Percentiles rank a stretch among this genome's conserved stretches.
Conservation (phyloP, 2,113 vertebrate species). For the Hyla sarda region DNA sequence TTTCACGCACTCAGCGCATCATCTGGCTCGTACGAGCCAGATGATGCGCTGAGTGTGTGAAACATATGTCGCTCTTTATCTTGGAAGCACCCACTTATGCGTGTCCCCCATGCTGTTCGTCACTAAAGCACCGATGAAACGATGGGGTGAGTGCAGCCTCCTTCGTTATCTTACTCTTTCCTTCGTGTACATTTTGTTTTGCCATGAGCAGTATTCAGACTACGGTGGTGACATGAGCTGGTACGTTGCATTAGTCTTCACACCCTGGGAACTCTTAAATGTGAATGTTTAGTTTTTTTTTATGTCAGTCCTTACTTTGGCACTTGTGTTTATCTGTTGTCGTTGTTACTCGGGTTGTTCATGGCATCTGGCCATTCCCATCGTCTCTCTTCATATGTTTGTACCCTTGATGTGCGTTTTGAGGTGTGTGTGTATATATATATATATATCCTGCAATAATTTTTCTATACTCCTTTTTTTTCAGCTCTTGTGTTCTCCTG, state of each 20-base stretch:
- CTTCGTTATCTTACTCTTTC: too few species aligned
- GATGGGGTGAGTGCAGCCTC: too few species aligned
- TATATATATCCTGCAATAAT: slow-evolving; percentile 34
- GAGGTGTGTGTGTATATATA: too few species aligned
- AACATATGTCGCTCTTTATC: too few species aligned
- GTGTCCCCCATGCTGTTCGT: too few species aligned
- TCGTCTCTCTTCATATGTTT: not conserved
- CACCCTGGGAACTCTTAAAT: not conserved
- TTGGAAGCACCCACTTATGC: too few species aligned
- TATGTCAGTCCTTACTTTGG: not conserved
- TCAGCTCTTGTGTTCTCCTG: not conserved
- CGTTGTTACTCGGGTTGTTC: not conserved
- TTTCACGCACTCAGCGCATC: too few species aligned
- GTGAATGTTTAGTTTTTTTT: slow-evolving; percentile 30
- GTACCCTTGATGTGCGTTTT: not conserved
- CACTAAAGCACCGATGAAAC: too few species aligned
- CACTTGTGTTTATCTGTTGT: not conserved
- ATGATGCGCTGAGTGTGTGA: too few species aligned
- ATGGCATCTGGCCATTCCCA: not conserved
- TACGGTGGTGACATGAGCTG: not conserved
- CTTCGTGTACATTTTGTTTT: not conserved
- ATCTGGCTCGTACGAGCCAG: too few species aligned
- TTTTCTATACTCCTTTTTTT: not conserved
- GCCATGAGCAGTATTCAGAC: slow-evolving; percentile 42
- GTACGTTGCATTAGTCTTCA: not conserved